Conservation (phyloP, 2,113 vertebrate species). For the Ranitomeya imitator region DNA sequence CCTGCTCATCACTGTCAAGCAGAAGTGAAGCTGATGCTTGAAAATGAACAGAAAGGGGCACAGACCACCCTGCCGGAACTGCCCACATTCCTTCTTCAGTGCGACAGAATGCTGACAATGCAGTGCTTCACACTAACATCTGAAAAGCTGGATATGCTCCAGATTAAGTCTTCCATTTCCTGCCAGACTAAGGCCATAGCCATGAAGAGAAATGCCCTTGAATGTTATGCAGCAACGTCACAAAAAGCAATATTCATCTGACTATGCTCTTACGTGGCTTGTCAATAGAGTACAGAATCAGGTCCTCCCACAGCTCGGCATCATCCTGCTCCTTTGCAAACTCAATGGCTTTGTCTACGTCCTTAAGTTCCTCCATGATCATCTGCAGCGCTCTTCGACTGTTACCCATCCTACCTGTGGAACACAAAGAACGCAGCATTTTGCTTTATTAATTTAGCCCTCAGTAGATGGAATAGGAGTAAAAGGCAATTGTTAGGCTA, state of each 20-base stretch:
- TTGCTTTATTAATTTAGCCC: not conserved
- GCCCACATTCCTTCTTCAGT: not conserved
- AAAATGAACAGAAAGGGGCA: not conserved
- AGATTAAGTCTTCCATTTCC: not conserved
- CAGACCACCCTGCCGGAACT: not conserved
- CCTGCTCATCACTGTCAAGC: not conserved
- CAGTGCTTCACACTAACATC: not conserved
- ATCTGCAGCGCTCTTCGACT: conserved; percentile 94
- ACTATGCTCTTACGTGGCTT: conserved; percentile 85
- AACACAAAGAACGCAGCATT: not conserved
- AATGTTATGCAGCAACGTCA: not conserved
- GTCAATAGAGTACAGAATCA: conserved; percentile 96
- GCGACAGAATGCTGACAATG: conserved; percentile 10
- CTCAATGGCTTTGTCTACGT: conserved; percentile 98
- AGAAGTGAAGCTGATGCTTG: not conserved
- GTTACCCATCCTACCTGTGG: conserved; percentile 94
- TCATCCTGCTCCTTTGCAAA: conserved; percentile 99
- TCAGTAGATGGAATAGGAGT: not conserved
- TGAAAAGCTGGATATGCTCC: not conserved
- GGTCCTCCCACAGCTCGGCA: conserved; percentile 95
- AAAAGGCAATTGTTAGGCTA: too few relatives aligned
- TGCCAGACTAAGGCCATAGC: not conserved
- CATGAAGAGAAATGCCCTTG: conserved; percentile 16
- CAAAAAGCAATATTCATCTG: not conserved
- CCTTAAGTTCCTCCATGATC: conserved; percentile 94